These are phyloP conservation scores for Dascillus cervinus DNA, from an alignment of 2,888 invertebrate species.

Conservation along the genomic window DNA sequence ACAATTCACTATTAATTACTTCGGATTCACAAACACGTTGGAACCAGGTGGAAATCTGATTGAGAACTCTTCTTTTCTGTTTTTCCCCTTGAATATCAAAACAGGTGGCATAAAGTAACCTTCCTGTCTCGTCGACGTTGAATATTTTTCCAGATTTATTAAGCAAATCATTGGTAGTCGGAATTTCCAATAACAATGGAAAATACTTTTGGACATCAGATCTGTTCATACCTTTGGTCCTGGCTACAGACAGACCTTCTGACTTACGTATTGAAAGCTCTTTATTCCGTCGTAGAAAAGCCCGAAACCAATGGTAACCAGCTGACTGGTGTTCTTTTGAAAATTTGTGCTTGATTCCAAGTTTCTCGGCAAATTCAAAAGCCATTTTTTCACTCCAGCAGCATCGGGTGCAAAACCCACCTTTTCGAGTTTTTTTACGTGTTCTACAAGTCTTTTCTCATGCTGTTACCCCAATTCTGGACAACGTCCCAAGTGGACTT, in stretches of 20 bases:
- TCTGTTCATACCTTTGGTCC: slow-evolving; percentile 21
- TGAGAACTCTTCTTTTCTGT: slow-evolving; percentile 17
- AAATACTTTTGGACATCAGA: slow-evolving; percentile 15
- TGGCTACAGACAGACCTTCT: slow-evolving; percentile 23
- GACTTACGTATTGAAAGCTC: slow-evolving; percentile 22
- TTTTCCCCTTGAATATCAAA: slow-evolving; percentile 22
- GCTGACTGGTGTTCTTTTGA: slow-evolving; percentile 21
- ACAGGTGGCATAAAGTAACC: slow-evolving; percentile 24
- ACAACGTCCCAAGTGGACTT: too few relatives aligned
- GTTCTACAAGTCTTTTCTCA: slow-evolving; percentile 14
- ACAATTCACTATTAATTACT: slow-evolving; percentile 23
- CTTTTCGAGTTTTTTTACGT: slow-evolving; percentile 19
- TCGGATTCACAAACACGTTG: slow-evolving; percentile 18
- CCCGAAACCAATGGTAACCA: slow-evolving; percentile 21
- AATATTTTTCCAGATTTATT: slow-evolving; percentile 19
- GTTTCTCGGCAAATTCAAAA: slow-evolving; percentile 2
- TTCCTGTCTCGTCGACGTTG: slow-evolving; percentile 22
- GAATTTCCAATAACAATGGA: slow-evolving; percentile 8
- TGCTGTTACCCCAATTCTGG: too few relatives aligned
- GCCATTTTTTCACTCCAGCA: too few relatives aligned
- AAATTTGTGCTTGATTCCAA: slow-evolving; percentile 23
- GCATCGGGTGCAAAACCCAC: too few relatives aligned
- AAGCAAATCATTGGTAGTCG: slow-evolving; percentile 14
- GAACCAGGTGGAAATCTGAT: slow-evolving; percentile 14
- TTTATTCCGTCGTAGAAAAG: slow-evolving; percentile 12